Percentiles rank a stretch among this genome's conserved stretches.
Evolutionary conservation across 2,113 vertebrate species (phyloP).

Genomic region (Syngnathus typhle): DNA sequence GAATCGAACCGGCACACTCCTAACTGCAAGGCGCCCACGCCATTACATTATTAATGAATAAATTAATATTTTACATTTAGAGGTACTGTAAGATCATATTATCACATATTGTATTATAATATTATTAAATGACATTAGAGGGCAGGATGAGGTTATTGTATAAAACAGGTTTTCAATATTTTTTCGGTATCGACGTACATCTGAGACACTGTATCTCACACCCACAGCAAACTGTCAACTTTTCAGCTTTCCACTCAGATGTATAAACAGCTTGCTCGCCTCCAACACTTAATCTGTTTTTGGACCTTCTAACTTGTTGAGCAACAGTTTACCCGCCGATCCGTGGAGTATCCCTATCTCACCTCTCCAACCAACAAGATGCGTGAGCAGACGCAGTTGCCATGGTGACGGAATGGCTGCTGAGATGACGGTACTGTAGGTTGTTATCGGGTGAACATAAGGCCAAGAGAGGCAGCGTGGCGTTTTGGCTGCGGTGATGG

Average conservation of each 20-base stretch:
- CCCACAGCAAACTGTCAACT: conserved; percentile 9
- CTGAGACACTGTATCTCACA: conserved; percentile 29
- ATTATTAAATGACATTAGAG: too few species aligned
- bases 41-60: too few species aligned
- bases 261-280: conserved; percentile 51
- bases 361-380: conserved; percentile 50
- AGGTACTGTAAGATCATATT: too few species aligned
- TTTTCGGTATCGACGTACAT: conserved; percentile 2
- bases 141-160: neutral
- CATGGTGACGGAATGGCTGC: conserved; percentile 66
- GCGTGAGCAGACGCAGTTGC: conserved; percentile 69
- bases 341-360: conserved; percentile 58
- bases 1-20: too few species aligned
- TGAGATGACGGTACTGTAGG: conserved; percentile 58
- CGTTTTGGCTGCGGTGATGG: conserved; percentile 11
- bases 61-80: too few species aligned
- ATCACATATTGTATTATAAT: too few species aligned
- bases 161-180: neutral
- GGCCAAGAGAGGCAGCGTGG: conserved; percentile 43
- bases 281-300: conserved; percentile 55
- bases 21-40: too few species aligned
- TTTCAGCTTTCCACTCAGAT: conserved; percentile 56
- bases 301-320: conserved; percentile 56
- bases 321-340: conserved; percentile 59
- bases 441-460: conserved; percentile 60